These are phyloP conservation scores for Rhinopomastus cyanomelas DNA, from an alignment of 2,113 vertebrate genomes.

Conservation along the genomic window DNA sequence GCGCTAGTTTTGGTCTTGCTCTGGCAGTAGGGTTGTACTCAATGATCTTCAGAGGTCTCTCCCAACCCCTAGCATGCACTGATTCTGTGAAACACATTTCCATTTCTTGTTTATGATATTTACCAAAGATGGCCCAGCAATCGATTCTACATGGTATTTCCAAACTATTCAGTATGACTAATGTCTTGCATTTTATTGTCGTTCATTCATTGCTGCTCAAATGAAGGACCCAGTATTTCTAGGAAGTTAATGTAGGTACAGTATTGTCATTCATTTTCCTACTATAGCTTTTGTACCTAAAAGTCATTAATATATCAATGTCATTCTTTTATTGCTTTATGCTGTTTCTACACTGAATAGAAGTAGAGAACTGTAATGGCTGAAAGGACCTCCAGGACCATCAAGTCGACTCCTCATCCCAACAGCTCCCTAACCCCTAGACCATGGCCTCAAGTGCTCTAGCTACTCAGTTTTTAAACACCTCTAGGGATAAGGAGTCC, in stretches of 20 bases:
- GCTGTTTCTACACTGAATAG: background rate
- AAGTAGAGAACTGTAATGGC: too few species aligned
- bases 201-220: background rate
- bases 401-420: too few species aligned
- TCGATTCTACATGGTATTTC: conserved; percentile 11
- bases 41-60: background rate
- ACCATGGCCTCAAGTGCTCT: too few species aligned
- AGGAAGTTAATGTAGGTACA: background rate
- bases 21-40: too few species aligned
- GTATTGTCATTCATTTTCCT: background rate
- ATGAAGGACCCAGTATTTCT: background rate
- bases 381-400: too few species aligned
- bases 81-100: background rate
- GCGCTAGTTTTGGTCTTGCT: too few species aligned
- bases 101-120: background rate
- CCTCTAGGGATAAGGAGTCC: too few species aligned
- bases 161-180: background rate
- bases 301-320: background rate
- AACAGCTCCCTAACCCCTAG: too few species aligned
- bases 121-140: background rate
- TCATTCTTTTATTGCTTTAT: background rate
- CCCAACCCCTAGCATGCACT: background rate
- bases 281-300: background rate
- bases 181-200: background rate
- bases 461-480: too few species aligned